phyloP scores from a whole-genome alignment of 2,113 vertebrate genomes.

The Bubo scandiacus region DNA sequence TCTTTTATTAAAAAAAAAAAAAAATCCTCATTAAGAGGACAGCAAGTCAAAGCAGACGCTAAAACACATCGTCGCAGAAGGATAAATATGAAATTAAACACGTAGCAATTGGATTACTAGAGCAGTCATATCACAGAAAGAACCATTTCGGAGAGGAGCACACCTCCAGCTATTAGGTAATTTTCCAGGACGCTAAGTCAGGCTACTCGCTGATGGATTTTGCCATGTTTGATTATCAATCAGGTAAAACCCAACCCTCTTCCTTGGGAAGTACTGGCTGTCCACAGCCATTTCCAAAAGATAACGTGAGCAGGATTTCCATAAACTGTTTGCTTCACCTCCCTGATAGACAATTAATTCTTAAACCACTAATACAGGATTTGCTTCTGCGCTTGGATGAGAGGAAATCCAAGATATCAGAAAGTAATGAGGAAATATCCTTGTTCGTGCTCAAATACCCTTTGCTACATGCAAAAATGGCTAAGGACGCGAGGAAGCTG shows the following conservation, averaged over 20 bases:
- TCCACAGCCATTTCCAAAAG: neutral
- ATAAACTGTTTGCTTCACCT: neutral
- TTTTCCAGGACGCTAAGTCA: constrained; percentile 13
- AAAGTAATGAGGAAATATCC: neutral
- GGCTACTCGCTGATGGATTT: neutral
- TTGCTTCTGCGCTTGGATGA: neutral
- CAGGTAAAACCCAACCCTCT: neutral
- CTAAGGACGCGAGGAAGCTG: neutral
- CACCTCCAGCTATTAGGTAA: constrained; percentile 3
- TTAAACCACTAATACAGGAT: neutral
- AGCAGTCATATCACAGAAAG: neutral
- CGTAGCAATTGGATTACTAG: neutral
- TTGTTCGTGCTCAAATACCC: neutral
- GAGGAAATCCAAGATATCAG: neutral
- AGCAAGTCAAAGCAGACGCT: neutral
- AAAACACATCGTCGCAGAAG: neutral
- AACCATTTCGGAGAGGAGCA: neutral
- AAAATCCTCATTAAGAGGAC: neutral
- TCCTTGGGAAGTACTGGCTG: neutral
- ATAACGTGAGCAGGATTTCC: neutral
- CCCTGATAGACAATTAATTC: neutral
- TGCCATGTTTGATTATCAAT: neutral
- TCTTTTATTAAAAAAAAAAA: neutral
- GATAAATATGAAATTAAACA: neutral
- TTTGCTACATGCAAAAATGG: neutral